Evolutionary conservation across 2,888 invertebrate genomes (phyloP).

Genomic region (Dryobotodes eremita): DNA sequence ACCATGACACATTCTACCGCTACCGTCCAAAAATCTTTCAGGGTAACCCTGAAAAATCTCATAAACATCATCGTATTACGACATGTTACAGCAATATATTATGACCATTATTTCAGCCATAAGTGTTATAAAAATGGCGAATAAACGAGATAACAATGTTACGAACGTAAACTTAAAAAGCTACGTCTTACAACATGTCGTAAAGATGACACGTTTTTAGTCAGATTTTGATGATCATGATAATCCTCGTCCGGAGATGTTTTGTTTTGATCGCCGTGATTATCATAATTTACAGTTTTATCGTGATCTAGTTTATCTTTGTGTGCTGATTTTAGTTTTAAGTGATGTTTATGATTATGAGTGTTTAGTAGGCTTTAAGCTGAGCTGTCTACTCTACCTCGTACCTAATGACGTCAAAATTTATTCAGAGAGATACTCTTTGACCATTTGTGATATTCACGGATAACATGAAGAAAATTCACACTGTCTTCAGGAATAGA

Average conservation of each 20-base stretch:
- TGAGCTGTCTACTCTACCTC: neutral
- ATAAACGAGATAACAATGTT: constrained; percentile 69
- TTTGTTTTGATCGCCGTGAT: constrained; percentile 27
- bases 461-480: neutral
- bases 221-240: constrained; percentile 37
- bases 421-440: neutral
- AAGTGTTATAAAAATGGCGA: constrained; percentile 58
- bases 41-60: constrained; percentile 15
- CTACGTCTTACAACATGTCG: constrained; percentile 57
- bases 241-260: constrained; percentile 14
- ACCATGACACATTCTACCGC: neutral
- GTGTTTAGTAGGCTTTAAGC: neutral
- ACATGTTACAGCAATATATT: constrained; percentile 43
- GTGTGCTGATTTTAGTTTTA: constrained; percentile 14
- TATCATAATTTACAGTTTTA: constrained; percentile 45
- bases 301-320: constrained; percentile 15
- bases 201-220: constrained; percentile 58
- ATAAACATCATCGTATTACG: constrained; percentile 48
- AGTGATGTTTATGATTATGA: constrained; percentile 3
- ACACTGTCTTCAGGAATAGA: neutral
- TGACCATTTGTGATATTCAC: too few species aligned
- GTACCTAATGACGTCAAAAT: neutral
- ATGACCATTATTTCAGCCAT: constrained; percentile 37
- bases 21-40: neutral
- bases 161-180: constrained; percentile 57